Percentiles rank a stretch among this genome's conserved stretches.
These are phyloP conservation scores for Aythya baeri DNA, from an alignment of 2,113 vertebrate genomes.

Conservation along the genomic window DNA sequence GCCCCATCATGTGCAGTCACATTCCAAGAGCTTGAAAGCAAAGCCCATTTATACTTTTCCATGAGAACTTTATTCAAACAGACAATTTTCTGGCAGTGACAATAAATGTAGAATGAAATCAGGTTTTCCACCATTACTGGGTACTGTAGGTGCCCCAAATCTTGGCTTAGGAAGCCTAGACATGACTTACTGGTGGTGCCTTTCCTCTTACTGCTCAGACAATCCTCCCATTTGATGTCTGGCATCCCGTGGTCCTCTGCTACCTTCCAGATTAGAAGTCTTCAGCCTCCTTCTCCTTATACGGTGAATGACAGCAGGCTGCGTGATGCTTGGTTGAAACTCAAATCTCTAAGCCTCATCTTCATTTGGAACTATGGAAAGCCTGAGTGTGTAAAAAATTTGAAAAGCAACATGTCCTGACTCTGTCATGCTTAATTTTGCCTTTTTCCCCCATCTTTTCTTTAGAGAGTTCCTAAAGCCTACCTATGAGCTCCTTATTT, in stretches of 20 bases:
- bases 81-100: neutral
- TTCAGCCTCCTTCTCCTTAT: neutral
- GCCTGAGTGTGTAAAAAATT: neutral
- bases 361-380: neutral
- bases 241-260: neutral
- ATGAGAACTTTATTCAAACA: neutral
- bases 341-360: neutral
- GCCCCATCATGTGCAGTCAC: neutral
- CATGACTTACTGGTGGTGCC: neutral
- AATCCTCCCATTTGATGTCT: neutral
- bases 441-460: fast-evolving
- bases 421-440: neutral
- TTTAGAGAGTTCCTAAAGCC: neutral
- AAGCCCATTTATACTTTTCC: neutral
- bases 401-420: neutral
- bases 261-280: neutral
- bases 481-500: neutral
- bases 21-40: neutral
- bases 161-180: neutral
- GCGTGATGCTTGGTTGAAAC: neutral
- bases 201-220: neutral
- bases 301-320: fast-evolving
- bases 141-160: neutral
- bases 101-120: neutral
- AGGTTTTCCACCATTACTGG: neutral